Conservation (phyloP, 2,888 invertebrate species). For the Sphaerophoria taeniata region DNA sequence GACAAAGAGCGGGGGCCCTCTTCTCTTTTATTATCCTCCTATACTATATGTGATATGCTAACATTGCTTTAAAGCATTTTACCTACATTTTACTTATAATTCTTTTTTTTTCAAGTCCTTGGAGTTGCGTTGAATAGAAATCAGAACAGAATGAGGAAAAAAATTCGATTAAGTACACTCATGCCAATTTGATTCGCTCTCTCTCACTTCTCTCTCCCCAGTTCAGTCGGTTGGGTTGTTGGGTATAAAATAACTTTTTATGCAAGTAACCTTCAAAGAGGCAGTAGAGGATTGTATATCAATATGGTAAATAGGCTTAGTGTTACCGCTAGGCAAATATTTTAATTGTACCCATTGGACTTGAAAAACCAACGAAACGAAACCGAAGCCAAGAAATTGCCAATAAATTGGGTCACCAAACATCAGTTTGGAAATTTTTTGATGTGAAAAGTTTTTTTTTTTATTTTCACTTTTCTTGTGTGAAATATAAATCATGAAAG, state of each 20-base stretch:
- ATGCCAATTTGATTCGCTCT: conserved; percentile 34
- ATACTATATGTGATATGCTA: not conserved
- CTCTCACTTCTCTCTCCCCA: not conserved
- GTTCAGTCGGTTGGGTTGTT: no score
- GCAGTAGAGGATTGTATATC: conserved; percentile 14
- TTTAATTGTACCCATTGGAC: not conserved
- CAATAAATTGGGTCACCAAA: not conserved
- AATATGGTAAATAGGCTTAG: conserved; percentile 30
- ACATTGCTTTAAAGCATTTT: conserved; percentile 51
- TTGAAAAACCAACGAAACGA: not conserved
- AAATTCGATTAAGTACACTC: conserved; percentile 47
- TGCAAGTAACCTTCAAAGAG: not conserved
- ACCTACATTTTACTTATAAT: conserved; percentile 44
- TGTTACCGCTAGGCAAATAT: conserved; percentile 2
- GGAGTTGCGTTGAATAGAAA: conserved; percentile 26
- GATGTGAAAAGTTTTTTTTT: not conserved
- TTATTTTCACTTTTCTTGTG: no score
- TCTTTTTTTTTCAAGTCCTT: conserved; percentile 30
- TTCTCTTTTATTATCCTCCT: not conserved
- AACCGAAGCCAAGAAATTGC: not conserved
- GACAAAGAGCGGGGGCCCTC: no score
- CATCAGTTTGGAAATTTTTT: not conserved
- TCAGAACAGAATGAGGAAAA: conserved; percentile 2
- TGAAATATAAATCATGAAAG: no score
- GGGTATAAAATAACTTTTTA: no score